A percentile compares a stretch with the other conserved stretches of the same genome.
Evolutionary conservation across 1,140 invertebrate genomes (phyloP).

Genomic region (Drosophila virilis): DNA sequence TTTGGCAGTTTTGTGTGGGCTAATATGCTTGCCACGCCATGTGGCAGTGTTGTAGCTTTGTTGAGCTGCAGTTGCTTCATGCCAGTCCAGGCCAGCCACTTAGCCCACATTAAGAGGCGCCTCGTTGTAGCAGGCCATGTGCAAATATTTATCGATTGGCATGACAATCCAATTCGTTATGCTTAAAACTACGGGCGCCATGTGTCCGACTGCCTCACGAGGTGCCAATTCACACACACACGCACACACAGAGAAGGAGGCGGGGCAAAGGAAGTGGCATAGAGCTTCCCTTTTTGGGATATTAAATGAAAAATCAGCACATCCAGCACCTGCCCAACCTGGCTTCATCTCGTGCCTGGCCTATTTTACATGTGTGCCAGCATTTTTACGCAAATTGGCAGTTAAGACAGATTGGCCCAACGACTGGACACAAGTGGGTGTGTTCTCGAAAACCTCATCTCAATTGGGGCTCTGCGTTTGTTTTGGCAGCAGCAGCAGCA

Average conservation of each 20-base stretch:
- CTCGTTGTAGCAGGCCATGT: slow-evolving; percentile 30
- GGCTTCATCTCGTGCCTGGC: slow-evolving; percentile 19
- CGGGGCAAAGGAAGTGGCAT: not conserved
- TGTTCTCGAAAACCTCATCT: slow-evolving; percentile 13
- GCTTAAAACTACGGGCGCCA: slow-evolving; percentile 69
- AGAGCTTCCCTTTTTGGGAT: slow-evolving; percentile 32
- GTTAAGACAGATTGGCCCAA: slow-evolving; percentile 53
- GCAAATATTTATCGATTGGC: slow-evolving; percentile 73
- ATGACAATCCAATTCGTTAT: slow-evolving; percentile 75
- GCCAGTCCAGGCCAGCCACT: slow-evolving; percentile 46
- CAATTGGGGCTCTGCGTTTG: slow-evolving; percentile 34
- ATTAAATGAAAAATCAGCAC: slow-evolving; percentile 72
- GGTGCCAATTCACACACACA: slow-evolving; percentile 33
- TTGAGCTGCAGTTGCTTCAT: slow-evolving; percentile 26
- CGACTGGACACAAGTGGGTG: slow-evolving; percentile 25
- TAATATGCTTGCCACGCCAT: slow-evolving; percentile 24
- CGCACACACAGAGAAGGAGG: not conserved
- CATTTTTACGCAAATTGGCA: slow-evolving; percentile 75
- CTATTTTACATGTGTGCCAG: slow-evolving; percentile 55
- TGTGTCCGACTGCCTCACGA: slow-evolving; percentile 18
- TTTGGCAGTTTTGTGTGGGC: slow-evolving; percentile 1
- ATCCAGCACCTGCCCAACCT: slow-evolving; percentile 17
- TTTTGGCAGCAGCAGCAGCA: slow-evolving; percentile 27
- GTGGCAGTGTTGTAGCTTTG: slow-evolving; percentile 26
- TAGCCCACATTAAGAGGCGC: slow-evolving; percentile 66